These are phyloP conservation scores for Tiaroga cobitis DNA, from an alignment of 2,797 vertebrate species.

Conservation along the genomic window DNA sequence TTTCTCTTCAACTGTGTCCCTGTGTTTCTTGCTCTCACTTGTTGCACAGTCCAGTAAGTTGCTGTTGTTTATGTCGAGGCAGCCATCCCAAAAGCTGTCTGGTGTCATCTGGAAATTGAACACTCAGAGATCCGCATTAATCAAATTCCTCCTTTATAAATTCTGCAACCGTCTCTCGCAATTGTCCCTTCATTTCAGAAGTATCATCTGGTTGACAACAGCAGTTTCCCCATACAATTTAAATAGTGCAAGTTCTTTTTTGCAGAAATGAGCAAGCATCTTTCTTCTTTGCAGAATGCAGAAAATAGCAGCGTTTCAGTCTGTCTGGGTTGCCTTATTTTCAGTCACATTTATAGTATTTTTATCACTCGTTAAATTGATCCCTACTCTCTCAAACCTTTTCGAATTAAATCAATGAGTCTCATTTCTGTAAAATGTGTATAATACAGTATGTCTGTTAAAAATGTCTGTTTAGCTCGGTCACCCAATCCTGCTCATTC, in stretches of 20 bases:
- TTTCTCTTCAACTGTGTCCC: too few species aligned
- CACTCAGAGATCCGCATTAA: too few species aligned
- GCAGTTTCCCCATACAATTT: background rate
- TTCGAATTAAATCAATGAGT: background rate
- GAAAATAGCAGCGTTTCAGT: too few species aligned
- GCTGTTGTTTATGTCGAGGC: background rate
- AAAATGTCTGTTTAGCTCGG: background rate
- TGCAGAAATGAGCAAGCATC: too few species aligned
- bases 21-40: background rate
- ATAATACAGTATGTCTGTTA: too few species aligned
- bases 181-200: too few species aligned
- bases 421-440: background rate
- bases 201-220: background rate
- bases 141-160: too few species aligned
- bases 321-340: background rate
- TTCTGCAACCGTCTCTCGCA: too few species aligned
- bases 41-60: background rate
- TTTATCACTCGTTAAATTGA: background rate
- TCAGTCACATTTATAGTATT: background rate
- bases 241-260: too few species aligned
- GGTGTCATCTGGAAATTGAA: too few species aligned
- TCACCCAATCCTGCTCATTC: too few species aligned
- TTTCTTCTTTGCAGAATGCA: too few species aligned
- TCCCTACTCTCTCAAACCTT: background rate
- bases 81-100: background rate